A percentile compares a stretch with the other conserved stretches of the same genome.
phyloP scores from a whole-genome alignment of 2,888 invertebrate species.

The Cantharis rustica region DNA sequence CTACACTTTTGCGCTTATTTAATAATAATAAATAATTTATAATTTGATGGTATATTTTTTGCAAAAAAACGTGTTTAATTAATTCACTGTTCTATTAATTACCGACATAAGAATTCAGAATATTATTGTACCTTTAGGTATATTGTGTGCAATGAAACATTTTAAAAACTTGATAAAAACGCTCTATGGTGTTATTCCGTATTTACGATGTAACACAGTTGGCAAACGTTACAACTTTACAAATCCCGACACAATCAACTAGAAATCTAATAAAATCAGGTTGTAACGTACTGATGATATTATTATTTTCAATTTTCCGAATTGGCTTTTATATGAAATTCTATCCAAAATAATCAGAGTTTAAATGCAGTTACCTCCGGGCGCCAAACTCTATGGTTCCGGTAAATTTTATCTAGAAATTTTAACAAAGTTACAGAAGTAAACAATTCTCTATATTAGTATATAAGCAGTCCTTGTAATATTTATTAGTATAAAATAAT shows the following conservation, averaged over 20 bases:
- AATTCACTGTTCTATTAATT: no score
- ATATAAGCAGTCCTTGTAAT: background rate
- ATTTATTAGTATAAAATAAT: background rate
- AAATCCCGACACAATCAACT: background rate
- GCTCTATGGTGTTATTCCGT: background rate
- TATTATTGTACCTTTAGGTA: no score
- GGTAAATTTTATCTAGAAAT: background rate
- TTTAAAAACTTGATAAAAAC: background rate
- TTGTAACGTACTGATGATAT: background rate
- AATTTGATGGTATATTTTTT: no score
- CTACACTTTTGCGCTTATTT: no score
- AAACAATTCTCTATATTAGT: background rate
- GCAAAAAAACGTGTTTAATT: no score
- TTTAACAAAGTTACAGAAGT: background rate
- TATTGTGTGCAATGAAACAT: background rate
- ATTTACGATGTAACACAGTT: background rate
- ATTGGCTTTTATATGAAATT: background rate
- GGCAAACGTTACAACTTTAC: background rate
- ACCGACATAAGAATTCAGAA: no score
- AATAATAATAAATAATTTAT: no score
- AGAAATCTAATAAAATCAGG: background rate
- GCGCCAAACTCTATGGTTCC: background rate
- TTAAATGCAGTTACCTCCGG: background rate
- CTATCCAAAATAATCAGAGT: background rate
- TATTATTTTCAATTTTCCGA: background rate